Evolutionary conservation across 2,888 invertebrate genomes (phyloP), one percentile per base, ranked within the genome.

Genomic region (Leptinotarsa haldemani): DNA sequence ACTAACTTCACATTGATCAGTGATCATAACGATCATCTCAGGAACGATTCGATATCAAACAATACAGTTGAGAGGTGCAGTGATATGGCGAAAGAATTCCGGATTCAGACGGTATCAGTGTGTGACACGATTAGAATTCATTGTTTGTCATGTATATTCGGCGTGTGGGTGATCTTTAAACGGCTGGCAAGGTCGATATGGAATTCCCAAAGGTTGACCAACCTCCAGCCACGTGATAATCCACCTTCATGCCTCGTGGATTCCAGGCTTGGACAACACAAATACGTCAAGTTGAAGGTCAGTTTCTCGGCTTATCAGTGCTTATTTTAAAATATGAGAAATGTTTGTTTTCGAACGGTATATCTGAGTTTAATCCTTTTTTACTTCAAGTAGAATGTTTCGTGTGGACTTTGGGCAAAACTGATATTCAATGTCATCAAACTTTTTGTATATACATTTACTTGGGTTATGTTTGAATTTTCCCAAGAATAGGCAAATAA

Each of bases 231-330:
- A 74, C 85, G 91, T 47, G 91, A 91, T 81, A 90, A 89, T 78
- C 92, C 92, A 18, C 92, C 92, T 1, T 80, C 87, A 22, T 91
- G 91, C 83, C 87, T 92, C 40, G 89, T 91, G 12, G 91, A 92
- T 81, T 88, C 90, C 22, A 86, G 88, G 48, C 85, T 92, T 63
- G 92, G 92, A 47, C 88, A 89, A 80, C 93, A 92, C 85, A 91
- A 90, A 65, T 92, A 91, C 81, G 88, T 92, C 63, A 92, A 92
- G 85, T 86, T 92, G 63, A 91, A 91, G 90, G 93, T 92, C 86
- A 87, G 86, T 84, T 74, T 58, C 70, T 20, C 16, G 16, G n/a
- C n/a, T 15, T n/a, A 50, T 50, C 16, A 50, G 16, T 9, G n/a
- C 7, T 50, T 50, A n/a, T 4, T 50, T 4, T 16, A 63, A 25